These are phyloP conservation scores for Poeciliopsis prolifica DNA, from an alignment of 2,113 vertebrate genomes.

Conservation along the genomic window DNA sequence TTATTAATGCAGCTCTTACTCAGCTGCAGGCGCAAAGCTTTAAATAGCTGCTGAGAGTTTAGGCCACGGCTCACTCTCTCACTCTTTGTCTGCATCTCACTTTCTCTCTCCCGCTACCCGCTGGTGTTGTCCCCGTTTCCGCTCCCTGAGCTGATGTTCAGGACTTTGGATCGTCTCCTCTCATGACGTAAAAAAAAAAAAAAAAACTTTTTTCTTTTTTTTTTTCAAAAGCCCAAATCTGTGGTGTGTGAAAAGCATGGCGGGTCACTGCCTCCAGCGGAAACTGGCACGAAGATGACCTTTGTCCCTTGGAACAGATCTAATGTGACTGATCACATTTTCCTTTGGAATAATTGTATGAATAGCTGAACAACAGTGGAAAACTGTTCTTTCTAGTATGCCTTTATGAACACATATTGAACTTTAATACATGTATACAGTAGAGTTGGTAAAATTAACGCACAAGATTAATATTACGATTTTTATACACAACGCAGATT, in stretches of 20 bases:
- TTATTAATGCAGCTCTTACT: constrained; percentile 57
- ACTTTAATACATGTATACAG: too few relatives aligned
- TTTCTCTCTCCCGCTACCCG: background rate
- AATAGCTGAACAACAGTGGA: too few relatives aligned
- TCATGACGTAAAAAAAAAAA: background rate
- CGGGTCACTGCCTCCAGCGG: constrained; percentile 27
- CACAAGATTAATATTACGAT: too few relatives aligned
- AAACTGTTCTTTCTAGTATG: too few relatives aligned
- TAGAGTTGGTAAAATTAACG: too few relatives aligned
- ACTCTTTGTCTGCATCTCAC: constrained; percentile 20
- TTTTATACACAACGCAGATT: too few relatives aligned
- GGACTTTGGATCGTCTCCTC: background rate
- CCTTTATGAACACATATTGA: too few relatives aligned
- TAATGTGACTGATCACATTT: background rate
- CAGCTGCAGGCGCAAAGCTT: constrained; percentile 60
- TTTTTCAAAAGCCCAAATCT: background rate
- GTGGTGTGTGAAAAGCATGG: constrained; percentile 16
- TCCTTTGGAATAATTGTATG: background rate
- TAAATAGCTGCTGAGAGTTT: constrained; percentile 62
- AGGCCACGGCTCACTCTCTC: constrained; percentile 43
- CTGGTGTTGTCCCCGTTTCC: background rate
- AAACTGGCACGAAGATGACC: constrained; percentile 32
- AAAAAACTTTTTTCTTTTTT: background rate
- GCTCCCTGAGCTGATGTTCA: constrained; percentile 33
- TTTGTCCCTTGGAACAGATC: constrained; percentile 11